A percentile compares a stretch with the other conserved stretches of the same genome.
Conservation (phyloP, 2,888 invertebrate species). For the Hyppa rectilinea region DNA sequence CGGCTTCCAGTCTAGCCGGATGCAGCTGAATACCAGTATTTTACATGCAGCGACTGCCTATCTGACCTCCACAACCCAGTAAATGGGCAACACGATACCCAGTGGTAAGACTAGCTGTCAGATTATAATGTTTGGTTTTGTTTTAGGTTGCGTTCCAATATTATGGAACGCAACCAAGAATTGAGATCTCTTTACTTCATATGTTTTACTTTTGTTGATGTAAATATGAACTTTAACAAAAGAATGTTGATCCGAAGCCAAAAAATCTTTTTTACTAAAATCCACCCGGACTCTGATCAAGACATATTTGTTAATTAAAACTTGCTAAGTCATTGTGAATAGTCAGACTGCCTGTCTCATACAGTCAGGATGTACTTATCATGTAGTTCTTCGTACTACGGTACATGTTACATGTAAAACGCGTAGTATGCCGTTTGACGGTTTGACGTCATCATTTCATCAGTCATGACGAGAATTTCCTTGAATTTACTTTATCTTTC, state of each 20-base stretch:
- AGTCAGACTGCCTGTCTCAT: conserved; percentile 49
- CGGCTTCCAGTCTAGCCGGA: too few species aligned
- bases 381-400: conserved; percentile 40
- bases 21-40: too few species aligned
- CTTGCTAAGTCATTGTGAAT: conserved; percentile 42
- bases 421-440: conserved; percentile 33
- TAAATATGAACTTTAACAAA: not conserved
- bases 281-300: conserved; percentile 17
- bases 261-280: conserved; percentile 1
- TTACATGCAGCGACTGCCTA: too few species aligned
- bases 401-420: conserved; percentile 34
- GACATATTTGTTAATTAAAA: conserved; percentile 23
- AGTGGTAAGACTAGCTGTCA: too few species aligned
- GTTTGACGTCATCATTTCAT: conserved; percentile 45
- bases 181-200: not conserved
- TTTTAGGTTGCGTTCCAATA: too few species aligned
- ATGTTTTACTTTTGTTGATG: not conserved
- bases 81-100: too few species aligned
- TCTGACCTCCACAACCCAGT: too few species aligned
- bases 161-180: too few species aligned
- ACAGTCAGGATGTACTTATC: conserved; percentile 29
- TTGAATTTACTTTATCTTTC: conserved; percentile 34
- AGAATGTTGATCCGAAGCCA: too few species aligned
- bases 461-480: conserved; percentile 47
- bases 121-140: too few species aligned